phyloP scores from a whole-genome alignment of 2,113 vertebrate genomes.

The Artemisiospiza belli region DNA sequence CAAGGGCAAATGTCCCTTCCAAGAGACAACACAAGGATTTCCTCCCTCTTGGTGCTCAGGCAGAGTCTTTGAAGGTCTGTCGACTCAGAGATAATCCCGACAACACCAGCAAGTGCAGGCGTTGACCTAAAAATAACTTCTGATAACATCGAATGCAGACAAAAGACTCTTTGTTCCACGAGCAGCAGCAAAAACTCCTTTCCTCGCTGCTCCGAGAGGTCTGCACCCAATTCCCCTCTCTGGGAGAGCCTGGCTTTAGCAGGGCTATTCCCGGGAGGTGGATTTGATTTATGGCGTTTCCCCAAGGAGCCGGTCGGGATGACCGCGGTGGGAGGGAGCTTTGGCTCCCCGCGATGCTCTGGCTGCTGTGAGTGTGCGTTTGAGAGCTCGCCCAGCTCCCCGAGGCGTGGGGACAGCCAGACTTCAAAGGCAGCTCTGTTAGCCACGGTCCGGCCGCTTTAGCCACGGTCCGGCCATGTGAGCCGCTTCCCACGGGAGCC shows the following conservation, averaged over 20 bases:
- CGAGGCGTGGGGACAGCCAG: background rate
- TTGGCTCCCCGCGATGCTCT: background rate
- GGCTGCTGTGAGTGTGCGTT: background rate
- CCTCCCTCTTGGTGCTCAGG: background rate
- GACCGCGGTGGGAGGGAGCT: background rate
- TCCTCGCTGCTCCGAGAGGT: background rate
- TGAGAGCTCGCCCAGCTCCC: background rate
- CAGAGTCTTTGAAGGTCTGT: background rate
- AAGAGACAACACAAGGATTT: conserved; percentile 34
- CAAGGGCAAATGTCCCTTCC: conserved; percentile 20
- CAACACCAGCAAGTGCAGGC: conserved; percentile 30
- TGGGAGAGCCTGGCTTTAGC: background rate
- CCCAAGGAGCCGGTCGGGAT: background rate
- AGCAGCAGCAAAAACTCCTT: background rate
- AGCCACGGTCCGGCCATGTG: background rate
- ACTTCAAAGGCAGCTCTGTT: background rate
- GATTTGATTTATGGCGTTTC: background rate
- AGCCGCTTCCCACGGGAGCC: background rate
- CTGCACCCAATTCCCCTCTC: background rate
- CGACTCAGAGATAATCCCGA: background rate
- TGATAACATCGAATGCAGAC: background rate
- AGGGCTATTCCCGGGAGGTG: accelerated
- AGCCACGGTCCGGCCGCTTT: background rate
- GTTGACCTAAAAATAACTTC: conserved; percentile 19
- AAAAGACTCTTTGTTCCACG: conserved; percentile 44